A percentile compares a stretch with the other conserved stretches of the same genome.
phyloP scores from a whole-genome alignment of 1,140 invertebrate species.

The Aphaenogaster floridana region DNA sequence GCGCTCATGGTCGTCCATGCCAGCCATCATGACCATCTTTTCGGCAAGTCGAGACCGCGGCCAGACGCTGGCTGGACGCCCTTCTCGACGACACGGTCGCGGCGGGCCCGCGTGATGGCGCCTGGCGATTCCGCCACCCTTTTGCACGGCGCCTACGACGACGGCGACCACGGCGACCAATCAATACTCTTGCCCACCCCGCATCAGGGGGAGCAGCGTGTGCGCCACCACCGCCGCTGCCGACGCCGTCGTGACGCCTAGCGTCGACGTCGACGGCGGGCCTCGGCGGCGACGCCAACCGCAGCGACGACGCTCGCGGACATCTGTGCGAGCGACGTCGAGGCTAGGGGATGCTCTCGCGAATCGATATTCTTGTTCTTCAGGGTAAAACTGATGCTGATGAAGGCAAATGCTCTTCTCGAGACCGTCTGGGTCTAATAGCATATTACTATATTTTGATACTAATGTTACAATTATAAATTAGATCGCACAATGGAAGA shows the following conservation, averaged over 20 bases:
- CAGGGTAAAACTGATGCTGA: slow-evolving; percentile 24
- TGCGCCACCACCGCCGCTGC: slow-evolving; percentile 60
- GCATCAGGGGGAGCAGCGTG: slow-evolving; percentile 81
- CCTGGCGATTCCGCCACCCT: slow-evolving; percentile 81
- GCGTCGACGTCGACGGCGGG: slow-evolving; percentile 69
- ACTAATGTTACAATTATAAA: neutral
- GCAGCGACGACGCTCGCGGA: slow-evolving; percentile 66
- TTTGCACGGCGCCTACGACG: slow-evolving; percentile 71
- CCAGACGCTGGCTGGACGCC: slow-evolving; percentile 78
- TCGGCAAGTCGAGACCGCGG: slow-evolving; percentile 80
- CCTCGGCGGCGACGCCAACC: slow-evolving; percentile 45
- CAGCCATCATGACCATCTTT: slow-evolving; percentile 91
- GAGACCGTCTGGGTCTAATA: neutral
- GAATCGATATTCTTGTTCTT: slow-evolving; percentile 51
- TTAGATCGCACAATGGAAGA: neutral
- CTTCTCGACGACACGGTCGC: slow-evolving; percentile 77
- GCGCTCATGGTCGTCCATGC: slow-evolving; percentile 95
- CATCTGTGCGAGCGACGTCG: slow-evolving; percentile 56
- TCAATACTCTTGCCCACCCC: slow-evolving; percentile 82
- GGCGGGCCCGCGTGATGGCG: slow-evolving; percentile 83
- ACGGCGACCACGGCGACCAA: slow-evolving; percentile 72
- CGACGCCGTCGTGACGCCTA: slow-evolving; percentile 61
- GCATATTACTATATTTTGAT: neutral
- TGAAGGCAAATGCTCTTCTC: too few species aligned
- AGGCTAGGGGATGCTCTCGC: neutral